These are phyloP conservation scores for Drosophila subsilvestris DNA, from an alignment of 2,888 invertebrate genomes.

Conservation along the genomic window DNA sequence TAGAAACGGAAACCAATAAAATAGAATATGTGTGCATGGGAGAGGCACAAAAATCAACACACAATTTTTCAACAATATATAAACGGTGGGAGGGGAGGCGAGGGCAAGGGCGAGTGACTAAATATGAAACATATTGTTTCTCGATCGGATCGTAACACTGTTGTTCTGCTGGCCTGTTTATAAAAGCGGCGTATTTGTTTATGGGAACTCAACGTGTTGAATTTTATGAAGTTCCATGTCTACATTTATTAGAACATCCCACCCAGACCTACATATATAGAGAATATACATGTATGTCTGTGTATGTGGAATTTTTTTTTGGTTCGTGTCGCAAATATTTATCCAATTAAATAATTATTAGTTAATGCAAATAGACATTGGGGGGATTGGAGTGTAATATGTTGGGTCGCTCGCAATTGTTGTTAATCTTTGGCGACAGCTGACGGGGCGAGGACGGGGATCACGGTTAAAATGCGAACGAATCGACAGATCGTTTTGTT, in stretches of 20 bases:
- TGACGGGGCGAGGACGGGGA: conserved; percentile 67
- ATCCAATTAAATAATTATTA: conserved; percentile 73
- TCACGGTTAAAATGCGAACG: conserved; percentile 25
- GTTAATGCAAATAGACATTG: conserved; percentile 68
- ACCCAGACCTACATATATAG: conserved; percentile 4
- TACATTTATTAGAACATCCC: conserved; percentile 32
- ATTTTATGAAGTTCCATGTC: conserved; percentile 65
- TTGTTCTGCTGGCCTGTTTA: conserved; percentile 41
- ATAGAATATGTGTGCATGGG: conserved; percentile 65
- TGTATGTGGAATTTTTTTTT: conserved; percentile 8
- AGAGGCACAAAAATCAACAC: conserved; percentile 25
- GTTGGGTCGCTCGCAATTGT: conserved; percentile 53
- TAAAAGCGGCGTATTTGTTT: conserved; percentile 55
- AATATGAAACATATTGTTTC: conserved; percentile 54
- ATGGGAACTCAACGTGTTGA: conserved; percentile 60
- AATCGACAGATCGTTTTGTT: conserved; percentile 22
- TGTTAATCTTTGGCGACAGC: conserved; percentile 69
- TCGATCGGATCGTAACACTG: conserved; percentile 40
- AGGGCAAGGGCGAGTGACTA: conserved; percentile 46
- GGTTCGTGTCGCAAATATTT: conserved; percentile 74
- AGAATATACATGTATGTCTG: conserved; percentile 10
- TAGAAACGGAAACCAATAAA: conserved; percentile 74
- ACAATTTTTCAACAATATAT: conserved; percentile 50
- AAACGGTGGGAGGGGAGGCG: conserved; percentile 23
- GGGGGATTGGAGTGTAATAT: conserved; percentile 36